phyloP scores from a whole-genome alignment of 2,797 vertebrate genomes.

The Varecia variegata region DNA sequence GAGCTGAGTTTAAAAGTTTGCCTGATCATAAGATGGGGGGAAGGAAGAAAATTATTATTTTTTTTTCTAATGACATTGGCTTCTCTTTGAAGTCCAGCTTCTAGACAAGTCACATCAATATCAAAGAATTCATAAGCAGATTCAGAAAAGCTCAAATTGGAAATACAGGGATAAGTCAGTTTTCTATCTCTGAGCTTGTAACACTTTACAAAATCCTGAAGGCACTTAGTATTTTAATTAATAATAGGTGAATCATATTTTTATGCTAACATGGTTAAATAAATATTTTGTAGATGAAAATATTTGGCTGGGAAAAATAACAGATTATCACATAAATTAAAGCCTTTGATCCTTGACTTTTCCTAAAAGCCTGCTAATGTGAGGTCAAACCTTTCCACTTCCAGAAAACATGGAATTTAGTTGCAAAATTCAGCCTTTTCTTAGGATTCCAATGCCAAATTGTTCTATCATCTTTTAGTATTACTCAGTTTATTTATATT shows the following conservation, averaged over 20 bases:
- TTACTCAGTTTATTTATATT: neutral
- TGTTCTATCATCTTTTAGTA: neutral
- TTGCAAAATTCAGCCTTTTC: neutral
- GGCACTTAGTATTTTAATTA: constrained; percentile 13
- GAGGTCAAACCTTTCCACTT: neutral
- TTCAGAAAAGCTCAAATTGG: neutral
- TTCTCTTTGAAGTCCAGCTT: constrained; percentile 81
- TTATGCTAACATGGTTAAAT: neutral
- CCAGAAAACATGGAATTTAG: neutral
- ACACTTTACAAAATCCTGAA: constrained; percentile 18
- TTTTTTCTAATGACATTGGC: constrained; percentile 64
- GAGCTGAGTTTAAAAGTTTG: constrained; percentile 76
- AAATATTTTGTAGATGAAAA: neutral
- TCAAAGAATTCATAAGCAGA: constrained; percentile 69
- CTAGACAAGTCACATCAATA: constrained; percentile 65
- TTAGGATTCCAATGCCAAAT: neutral
- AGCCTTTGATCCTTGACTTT: neutral
- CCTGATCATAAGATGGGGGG: constrained; percentile 70
- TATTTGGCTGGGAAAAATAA: neutral
- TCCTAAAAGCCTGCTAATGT: neutral
- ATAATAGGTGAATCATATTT: neutral
- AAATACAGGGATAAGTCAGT: constrained; percentile 49
- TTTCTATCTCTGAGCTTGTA: neutral
- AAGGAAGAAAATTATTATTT: constrained; percentile 7
- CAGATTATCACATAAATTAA: neutral